Evolutionary conservation across 2,888 invertebrate genomes (phyloP), one percentile per base, ranked within the genome.

Genomic region (Apamea epomidion): DNA sequence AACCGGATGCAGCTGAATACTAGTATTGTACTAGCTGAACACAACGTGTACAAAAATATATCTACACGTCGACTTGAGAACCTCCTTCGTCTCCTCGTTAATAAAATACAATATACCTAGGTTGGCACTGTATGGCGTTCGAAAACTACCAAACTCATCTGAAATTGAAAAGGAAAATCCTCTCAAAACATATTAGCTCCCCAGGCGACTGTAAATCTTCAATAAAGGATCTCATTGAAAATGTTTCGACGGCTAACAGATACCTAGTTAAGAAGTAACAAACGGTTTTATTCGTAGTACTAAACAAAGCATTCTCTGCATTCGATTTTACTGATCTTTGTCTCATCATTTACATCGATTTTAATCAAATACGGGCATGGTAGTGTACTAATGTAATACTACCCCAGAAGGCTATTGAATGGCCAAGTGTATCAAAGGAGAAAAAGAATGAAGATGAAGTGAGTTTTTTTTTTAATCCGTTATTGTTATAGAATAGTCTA

Each of bases 181-280:
- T 72, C 60, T 71, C 75, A 62, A 73, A 64, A 75, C 62, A 86
- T 68, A 87, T 45, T 75, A 75, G 32, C 64, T 84, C 74, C 62
- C 78, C 62, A 75, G 68, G 65, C 51, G n/a, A 69, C 78, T 37
- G 73, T 84, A 80, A 87, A 87, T 87, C 74, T 72, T 64, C 51
- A 80, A 87, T 80, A 84, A 75, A 76, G 71, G 74, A 74, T 80
- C 74, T 80, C 65, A 84, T 69, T 74, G 76, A 80, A 65, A 80
- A 72, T 64, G 68, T 72, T 85, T 78, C 68, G 48, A 67, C 45
- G 71, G 78, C 74, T 12, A 74, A 65, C 60, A 76, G 79, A 74
- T 76, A 79, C 51, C 76, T 87, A 74, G 62, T 80, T 87, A 77
- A 84, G 42, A 48, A 48, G 68, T 74, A 75, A 77, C 76, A 80